Evolutionary conservation across 2,113 vertebrate species (phyloP), one percentile per base, ranked within the genome.

Genomic region (Macrotis lagotis): DNA sequence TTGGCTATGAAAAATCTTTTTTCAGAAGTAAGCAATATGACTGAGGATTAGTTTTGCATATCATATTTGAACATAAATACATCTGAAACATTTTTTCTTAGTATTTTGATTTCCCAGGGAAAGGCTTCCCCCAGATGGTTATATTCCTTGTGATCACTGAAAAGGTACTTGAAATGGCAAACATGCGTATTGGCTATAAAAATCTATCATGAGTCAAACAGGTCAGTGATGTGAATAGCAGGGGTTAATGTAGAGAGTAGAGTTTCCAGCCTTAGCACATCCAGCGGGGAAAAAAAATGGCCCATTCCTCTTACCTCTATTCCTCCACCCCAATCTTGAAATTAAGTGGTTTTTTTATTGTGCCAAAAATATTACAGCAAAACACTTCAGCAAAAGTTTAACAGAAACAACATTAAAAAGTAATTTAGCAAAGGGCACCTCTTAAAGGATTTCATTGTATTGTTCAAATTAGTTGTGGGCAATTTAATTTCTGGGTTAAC

Each of bases 1-100:
- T 92, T 94, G 74, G 83, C 89, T 51, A 88, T 93, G 92, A 91
- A 94, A 96, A 93, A 95, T 89, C 47, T 28, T 92, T 37, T 93
- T 8, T 8, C 51, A 91, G 66, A 88, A 74, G 49, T 95, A 93
- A 94, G 26, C 49, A 95, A 91, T 31, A 49, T 89, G 51, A 59
- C 25, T 93, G 44, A 90, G 53, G 22, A 50, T 83, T 7, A 91
- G 44, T 0, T 51, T 91, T 92, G 83, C 37, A 50, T 66, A 50
- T 8, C 51, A 51, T 94, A 88, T 14, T 0, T 89, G 88, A 88
- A 96, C 94, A 93, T 66, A 16, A 53, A 96, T 9, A 44, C 24
- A 94, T 91, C 59, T 28, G 49, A 89, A 50, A 90, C 5, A 51
- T 22, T 52, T 90, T 93, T 91, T 26, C 28, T 25, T 49, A 37